A percentile compares a stretch with the other conserved stretches of the same genome.
phyloP scores from a whole-genome alignment of 92 coral and sea anemone genomes.

The Metridium senile region DNA sequence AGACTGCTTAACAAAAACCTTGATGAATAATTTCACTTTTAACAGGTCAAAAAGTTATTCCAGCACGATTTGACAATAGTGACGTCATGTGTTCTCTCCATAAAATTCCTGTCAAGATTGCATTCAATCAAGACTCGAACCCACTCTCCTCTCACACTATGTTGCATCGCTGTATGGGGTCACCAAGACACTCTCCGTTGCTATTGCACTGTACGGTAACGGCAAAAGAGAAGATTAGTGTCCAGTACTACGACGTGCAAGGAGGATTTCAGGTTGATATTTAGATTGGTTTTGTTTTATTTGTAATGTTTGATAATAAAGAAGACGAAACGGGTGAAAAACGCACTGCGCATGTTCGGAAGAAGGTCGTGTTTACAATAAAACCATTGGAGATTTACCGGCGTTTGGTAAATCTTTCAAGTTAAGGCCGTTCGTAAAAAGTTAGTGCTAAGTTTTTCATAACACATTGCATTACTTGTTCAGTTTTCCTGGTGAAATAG shows the following conservation, averaged over 20 bases:
- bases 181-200: conserved; percentile 15
- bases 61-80: neutral
- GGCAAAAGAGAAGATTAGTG: conserved; percentile 4
- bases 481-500: too few relatives aligned
- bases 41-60: conserved; percentile 8
- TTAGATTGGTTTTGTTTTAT: neutral
- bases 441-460: too few relatives aligned
- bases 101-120: conserved; percentile 16
- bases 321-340: too few relatives aligned
- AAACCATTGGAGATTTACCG: too few relatives aligned
- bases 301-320: too few relatives aligned
- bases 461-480: too few relatives aligned
- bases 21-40: neutral
- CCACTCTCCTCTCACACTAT: conserved; percentile 23
- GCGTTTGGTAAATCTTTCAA: too few relatives aligned
- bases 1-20: too few relatives aligned
- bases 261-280: neutral
- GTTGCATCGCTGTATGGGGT: conserved; percentile 47
- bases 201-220: conserved; percentile 42
- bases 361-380: too few relatives aligned
- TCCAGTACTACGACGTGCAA: neutral
- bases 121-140: neutral
- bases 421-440: too few relatives aligned
- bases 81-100: neutral
- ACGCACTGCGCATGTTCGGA: too few relatives aligned